Conservation (phyloP, 2,888 invertebrate genomes). For the Diplazon laetatorius region DNA sequence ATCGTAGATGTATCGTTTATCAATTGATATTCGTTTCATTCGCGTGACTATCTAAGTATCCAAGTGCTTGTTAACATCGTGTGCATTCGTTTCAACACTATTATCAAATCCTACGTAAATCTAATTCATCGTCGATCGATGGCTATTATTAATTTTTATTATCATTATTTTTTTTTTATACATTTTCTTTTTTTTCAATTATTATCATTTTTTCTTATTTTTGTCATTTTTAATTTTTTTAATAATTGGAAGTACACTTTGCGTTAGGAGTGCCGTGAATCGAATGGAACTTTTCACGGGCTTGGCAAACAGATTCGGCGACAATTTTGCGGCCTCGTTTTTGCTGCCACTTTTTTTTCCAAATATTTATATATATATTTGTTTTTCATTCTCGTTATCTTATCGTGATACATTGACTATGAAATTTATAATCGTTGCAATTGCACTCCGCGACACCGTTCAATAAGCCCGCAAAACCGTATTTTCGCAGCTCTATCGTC, state of each 20-base stretch:
- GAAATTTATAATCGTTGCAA: background rate
- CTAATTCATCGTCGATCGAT: conserved; percentile 23
- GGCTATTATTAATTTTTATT: conserved; percentile 32
- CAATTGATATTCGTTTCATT: background rate
- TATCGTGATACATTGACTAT: background rate
- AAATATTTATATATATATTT: too few species aligned
- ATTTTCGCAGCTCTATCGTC: background rate
- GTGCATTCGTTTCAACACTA: conserved; percentile 37
- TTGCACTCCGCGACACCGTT: background rate
- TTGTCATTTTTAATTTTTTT: background rate
- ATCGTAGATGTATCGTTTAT: background rate
- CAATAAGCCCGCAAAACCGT: background rate
- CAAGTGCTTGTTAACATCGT: conserved; percentile 22
- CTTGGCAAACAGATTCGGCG: background rate
- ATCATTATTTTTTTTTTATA: conserved; percentile 2
- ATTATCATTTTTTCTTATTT: conserved; percentile 7
- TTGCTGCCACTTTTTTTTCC: background rate
- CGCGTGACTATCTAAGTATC: conserved; percentile 13
- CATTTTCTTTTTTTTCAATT: background rate
- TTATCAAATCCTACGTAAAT: conserved; percentile 35
- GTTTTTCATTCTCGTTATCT: background rate
- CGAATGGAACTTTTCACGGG: background rate
- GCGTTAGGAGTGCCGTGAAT: conserved; percentile 1
- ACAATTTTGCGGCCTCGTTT: background rate
- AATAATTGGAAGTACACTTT: conserved; percentile 18